Evolutionary conservation across 37 sponge, comb jelly and placozoan genomes (phyloP).

Genomic region (Corticium candelabrum): DNA sequence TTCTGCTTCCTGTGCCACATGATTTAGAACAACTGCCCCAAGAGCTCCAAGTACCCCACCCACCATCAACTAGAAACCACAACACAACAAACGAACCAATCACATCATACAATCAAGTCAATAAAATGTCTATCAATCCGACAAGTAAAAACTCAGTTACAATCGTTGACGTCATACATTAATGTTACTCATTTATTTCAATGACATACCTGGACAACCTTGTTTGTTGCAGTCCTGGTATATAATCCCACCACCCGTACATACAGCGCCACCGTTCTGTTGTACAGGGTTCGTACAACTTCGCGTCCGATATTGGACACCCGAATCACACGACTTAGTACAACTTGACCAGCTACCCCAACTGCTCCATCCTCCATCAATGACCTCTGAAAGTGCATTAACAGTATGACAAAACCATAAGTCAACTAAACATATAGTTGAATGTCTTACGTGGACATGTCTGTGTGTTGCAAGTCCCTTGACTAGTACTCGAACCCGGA

Average conservation of each 20-base stretch:
- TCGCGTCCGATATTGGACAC: not conserved
- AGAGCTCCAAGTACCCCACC: not conserved
- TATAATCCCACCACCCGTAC: not conserved
- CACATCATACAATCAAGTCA: too few relatives aligned
- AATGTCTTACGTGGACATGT: not conserved
- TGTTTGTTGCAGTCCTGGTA: not conserved
- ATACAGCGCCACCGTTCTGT: not conserved
- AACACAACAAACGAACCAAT: not conserved
- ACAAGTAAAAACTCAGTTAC: too few relatives aligned
- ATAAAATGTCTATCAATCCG: too few relatives aligned
- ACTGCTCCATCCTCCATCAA: not conserved
- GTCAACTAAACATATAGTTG: not conserved
- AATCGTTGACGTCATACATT: too few relatives aligned
- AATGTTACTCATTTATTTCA: too few relatives aligned
- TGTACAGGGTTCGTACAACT: not conserved
- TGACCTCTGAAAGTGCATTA: not conserved
- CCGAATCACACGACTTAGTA: not conserved
- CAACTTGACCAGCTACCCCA: not conserved
- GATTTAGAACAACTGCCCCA: not conserved
- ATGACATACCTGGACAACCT: not conserved
- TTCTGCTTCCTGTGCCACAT: not conserved
- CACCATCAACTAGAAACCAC: slow-evolving; percentile 8
- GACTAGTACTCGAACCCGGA: not conserved
- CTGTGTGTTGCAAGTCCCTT: not conserved
- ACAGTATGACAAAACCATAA: not conserved